Conservation (phyloP, 2,113 vertebrate species). For the Nothoprocta perdicaria region DNA sequence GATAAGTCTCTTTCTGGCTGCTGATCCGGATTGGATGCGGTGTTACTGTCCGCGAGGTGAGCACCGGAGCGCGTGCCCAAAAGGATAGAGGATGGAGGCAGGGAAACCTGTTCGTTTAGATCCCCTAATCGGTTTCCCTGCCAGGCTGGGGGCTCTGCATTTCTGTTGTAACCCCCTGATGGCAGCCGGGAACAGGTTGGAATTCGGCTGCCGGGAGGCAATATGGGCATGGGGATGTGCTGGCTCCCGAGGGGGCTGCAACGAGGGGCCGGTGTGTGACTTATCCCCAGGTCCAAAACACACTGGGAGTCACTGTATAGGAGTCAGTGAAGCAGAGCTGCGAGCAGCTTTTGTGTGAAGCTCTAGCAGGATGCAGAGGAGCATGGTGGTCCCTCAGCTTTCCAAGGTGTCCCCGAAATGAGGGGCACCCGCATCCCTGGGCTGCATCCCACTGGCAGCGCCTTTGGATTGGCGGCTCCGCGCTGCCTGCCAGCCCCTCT, state of each 20-base stretch:
- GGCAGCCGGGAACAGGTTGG: neutral
- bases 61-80: neutral
- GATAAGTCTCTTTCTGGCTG: rapidly evolving
- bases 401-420: neutral
- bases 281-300: rapidly evolving
- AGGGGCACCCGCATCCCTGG: no score
- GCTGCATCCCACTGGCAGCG: neutral
- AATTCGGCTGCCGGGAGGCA: neutral
- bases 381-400: neutral
- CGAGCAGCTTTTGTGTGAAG: rapidly evolving
- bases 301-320: neutral
- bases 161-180: neutral
- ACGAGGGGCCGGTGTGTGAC: rapidly evolving
- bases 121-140: neutral
- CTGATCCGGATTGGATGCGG: neutral
- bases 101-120: no score
- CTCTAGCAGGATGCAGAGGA: neutral
- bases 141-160: neutral
- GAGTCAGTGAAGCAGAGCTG: neutral
- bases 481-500: neutral
- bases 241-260: neutral
- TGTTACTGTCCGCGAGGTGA: neutral
- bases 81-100: no score
- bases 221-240: rapidly evolving
- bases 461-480: neutral